A percentile compares a stretch with the other conserved stretches of the same genome.
Evolutionary conservation across 2,113 vertebrate genomes (phyloP).

Genomic region (Syngnathus floridae): DNA sequence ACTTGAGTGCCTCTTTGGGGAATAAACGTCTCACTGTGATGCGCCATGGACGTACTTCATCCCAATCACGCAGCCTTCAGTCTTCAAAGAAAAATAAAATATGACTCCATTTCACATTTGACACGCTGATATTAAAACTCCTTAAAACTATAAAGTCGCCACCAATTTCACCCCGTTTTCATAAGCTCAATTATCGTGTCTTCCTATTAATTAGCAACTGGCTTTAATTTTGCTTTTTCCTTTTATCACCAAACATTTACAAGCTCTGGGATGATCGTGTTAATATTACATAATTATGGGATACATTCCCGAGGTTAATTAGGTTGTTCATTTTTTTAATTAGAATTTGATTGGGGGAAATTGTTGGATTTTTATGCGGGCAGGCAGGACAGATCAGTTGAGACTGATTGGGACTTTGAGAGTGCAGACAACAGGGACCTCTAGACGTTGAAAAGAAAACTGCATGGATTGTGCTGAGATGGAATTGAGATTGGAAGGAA

Average conservation of each 20-base stretch:
- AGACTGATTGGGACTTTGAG: constrained; percentile 14
- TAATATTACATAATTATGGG: constrained; percentile 65
- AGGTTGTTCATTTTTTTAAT: constrained; percentile 71
- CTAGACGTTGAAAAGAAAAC: constrained; percentile 32
- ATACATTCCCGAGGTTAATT: constrained; percentile 69
- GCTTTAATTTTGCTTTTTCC: constrained; percentile 64
- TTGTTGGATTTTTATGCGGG: constrained; percentile 49
- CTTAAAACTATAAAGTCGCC: constrained; percentile 68
- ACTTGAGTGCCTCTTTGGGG: constrained; percentile 57
- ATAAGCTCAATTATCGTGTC: constrained; percentile 59
- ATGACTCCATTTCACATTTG: constrained; percentile 62
- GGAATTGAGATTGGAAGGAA: neutral
- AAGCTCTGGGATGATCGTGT: constrained; percentile 61
- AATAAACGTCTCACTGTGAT: constrained; percentile 52
- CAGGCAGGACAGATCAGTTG: constrained; percentile 7
- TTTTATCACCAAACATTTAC: constrained; percentile 69
- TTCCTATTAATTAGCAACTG: constrained; percentile 67
- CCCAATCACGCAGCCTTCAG: constrained; percentile 57
- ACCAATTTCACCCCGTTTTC: constrained; percentile 48
- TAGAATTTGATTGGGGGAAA: constrained; percentile 64
- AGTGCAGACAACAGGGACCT: constrained; percentile 59
- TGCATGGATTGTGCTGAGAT: neutral
- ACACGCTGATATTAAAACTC: constrained; percentile 66
- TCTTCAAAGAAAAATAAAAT: constrained; percentile 63
- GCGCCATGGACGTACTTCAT: constrained; percentile 37